These are phyloP conservation scores for Chironomus tepperi DNA, from an alignment of 1,140 invertebrate species.

Conservation along the genomic window DNA sequence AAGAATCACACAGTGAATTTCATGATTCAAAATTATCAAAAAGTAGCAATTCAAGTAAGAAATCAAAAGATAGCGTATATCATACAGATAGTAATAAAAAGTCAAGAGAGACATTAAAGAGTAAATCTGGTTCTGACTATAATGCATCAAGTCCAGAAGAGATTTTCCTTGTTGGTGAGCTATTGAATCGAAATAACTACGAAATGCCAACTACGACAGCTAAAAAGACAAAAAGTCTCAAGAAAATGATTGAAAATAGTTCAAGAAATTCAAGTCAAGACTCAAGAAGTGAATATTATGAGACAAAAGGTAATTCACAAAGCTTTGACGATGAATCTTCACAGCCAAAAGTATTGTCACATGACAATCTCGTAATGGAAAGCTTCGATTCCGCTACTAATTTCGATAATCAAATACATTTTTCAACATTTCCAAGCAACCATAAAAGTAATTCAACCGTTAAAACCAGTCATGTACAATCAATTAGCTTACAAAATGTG, in stretches of 20 bases:
- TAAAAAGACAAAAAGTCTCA: constrained; percentile 37
- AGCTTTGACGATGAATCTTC: constrained; percentile 29
- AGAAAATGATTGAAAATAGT: constrained; percentile 35
- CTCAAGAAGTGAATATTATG: constrained; percentile 54
- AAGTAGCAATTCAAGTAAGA: constrained; percentile 53
- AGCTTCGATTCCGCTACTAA: constrained; percentile 45
- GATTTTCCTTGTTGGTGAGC: constrained; percentile 37
- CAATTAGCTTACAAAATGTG: constrained; percentile 55
- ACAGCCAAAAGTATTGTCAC: constrained; percentile 43
- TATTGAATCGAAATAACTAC: constrained; percentile 34
- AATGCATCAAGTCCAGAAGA: constrained; percentile 56
- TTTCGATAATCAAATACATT: constrained; percentile 53
- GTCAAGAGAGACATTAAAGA: constrained; percentile 49
- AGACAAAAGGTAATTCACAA: constrained; percentile 38
- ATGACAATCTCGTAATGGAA: constrained; percentile 48
- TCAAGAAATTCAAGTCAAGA: constrained; percentile 56
- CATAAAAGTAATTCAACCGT: constrained; percentile 41
- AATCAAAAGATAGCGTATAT: constrained; percentile 50
- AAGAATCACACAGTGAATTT: constrained; percentile 56
- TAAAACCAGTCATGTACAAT: constrained; percentile 51
- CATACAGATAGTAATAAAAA: constrained; percentile 51
- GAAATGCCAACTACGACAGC: constrained; percentile 40
- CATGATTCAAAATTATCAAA: constrained; percentile 54
- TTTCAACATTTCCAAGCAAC: constrained; percentile 51
- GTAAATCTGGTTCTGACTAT: constrained; percentile 43